Conservation (phyloP, 2,888 invertebrate genomes). For the Watsonalla cultraria region DNA sequence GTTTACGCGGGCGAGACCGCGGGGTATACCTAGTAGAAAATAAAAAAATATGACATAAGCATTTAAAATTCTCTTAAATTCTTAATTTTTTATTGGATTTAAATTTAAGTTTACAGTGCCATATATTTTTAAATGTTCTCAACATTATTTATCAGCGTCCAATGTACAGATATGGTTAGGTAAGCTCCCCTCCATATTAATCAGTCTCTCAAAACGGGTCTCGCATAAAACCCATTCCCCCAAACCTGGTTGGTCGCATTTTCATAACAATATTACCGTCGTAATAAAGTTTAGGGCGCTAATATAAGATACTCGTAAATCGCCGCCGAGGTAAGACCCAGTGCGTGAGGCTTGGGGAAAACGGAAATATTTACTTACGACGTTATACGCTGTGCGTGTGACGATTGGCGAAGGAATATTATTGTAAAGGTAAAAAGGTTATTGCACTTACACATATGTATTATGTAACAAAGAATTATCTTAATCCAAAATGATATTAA, state of each 20-base stretch:
- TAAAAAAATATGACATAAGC: too few species aligned
- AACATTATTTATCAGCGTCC: too few species aligned
- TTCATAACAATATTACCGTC: conserved; percentile 45
- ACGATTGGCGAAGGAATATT: neutral
- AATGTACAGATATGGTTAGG: neutral
- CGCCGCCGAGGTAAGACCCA: conserved; percentile 21
- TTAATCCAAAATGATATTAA: too few species aligned
- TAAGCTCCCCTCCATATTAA: neutral
- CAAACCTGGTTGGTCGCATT: conserved; percentile 18
- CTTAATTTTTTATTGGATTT: too few species aligned
- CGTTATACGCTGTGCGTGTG: neutral
- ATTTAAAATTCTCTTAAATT: too few species aligned
- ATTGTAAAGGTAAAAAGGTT: too few species aligned
- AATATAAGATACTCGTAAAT: conserved; percentile 43
- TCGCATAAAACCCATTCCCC: conserved; percentile 1
- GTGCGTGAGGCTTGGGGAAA: conserved; percentile 19
- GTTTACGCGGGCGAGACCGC: too few species aligned
- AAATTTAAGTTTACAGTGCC: too few species aligned
- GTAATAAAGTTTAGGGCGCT: conserved; percentile 46
- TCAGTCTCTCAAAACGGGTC: neutral
- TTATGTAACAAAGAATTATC: too few species aligned
- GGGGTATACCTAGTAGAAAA: too few species aligned
- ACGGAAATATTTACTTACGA: conserved; percentile 2
- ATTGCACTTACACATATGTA: too few species aligned
- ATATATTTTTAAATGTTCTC: too few species aligned